A percentile compares a stretch with the other conserved stretches of the same genome.
These are phyloP conservation scores for Ectemnius lituratus DNA, from an alignment of 2,888 invertebrate genomes.

Conservation along the genomic window DNA sequence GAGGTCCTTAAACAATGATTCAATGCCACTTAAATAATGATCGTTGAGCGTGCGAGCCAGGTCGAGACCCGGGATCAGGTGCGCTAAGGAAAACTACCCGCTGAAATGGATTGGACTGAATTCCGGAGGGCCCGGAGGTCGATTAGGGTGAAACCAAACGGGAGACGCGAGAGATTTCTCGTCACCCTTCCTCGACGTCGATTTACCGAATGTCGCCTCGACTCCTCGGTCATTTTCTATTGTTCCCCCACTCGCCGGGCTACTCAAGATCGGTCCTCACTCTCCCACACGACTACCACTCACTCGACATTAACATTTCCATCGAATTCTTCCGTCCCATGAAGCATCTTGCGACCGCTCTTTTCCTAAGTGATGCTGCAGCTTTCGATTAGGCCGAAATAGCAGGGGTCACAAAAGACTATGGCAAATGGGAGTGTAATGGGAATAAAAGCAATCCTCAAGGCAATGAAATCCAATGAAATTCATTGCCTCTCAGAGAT, in stretches of 20 bases:
- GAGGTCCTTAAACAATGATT: conserved; percentile 57
- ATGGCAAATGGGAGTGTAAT: no score
- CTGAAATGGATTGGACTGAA: conserved; percentile 63
- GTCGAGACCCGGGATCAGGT: conserved; percentile 56
- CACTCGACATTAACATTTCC: conserved; percentile 65
- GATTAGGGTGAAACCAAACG: conserved; percentile 63
- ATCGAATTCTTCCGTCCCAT: conserved; percentile 67
- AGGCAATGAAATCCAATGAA: no score
- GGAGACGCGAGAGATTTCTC: conserved; percentile 62
- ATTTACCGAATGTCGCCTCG: conserved; percentile 53
- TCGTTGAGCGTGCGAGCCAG: conserved; percentile 32
- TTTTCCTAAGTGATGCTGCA: conserved; percentile 31
- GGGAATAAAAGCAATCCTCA: no score
- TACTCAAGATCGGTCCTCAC: neutral
- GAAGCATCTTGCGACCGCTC: conserved; percentile 59
- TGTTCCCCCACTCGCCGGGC: neutral
- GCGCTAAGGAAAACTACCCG: conserved; percentile 58
- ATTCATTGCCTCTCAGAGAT: no score
- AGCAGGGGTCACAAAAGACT: no score
- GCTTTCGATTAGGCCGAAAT: conserved; percentile 34
- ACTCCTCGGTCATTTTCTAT: conserved; percentile 51
- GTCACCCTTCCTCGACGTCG: conserved; percentile 53
- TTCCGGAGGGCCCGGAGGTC: conserved; percentile 59
- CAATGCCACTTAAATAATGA: conserved; percentile 59
- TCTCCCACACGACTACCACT: conserved; percentile 30